These are phyloP conservation scores for Silurus meridionalis DNA, from an alignment of 2,113 vertebrate species.

Conservation along the genomic window DNA sequence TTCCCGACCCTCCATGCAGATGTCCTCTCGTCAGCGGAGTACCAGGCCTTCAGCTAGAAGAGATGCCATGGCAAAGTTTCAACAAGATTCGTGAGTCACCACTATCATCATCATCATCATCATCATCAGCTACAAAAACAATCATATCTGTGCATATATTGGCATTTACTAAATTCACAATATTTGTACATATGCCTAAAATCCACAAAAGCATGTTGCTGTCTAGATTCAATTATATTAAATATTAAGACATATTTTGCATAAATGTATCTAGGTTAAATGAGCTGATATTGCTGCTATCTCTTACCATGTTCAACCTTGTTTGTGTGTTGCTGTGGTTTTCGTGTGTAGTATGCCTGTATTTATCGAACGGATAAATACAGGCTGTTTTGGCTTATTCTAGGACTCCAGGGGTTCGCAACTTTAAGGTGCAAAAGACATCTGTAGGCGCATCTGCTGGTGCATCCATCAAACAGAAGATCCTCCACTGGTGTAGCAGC, in stretches of 20 bases:
- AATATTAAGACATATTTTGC: not conserved
- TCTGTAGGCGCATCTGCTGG: slow-evolving; percentile 62
- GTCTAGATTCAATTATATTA: not conserved
- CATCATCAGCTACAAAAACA: not conserved
- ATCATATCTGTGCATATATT: not conserved
- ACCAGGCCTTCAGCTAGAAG: slow-evolving; percentile 63
- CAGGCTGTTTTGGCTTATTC: slow-evolving; percentile 39
- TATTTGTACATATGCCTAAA: not conserved
- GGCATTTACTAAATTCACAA: not conserved
- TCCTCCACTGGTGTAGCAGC: slow-evolving; percentile 75
- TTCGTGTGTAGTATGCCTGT: slow-evolving; percentile 15
- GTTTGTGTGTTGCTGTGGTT: slow-evolving; percentile 2
- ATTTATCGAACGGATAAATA: slow-evolving; percentile 21
- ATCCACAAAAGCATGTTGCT: not conserved
- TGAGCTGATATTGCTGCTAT: not conserved
- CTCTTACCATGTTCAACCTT: slow-evolving; percentile 11
- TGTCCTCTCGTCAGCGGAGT: slow-evolving; percentile 62
- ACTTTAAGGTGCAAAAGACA: slow-evolving; percentile 74
- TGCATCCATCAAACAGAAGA: slow-evolving; percentile 75
- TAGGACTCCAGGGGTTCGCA: slow-evolving; percentile 67
- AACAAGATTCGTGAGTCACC: slow-evolving; percentile 72
- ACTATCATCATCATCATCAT: not conserved
- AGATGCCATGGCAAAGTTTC: slow-evolving; percentile 75
- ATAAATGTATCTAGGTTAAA: not conserved
- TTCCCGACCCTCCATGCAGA: slow-evolving; percentile 36